These are phyloP conservation scores for Mirounga angustirostris DNA, from an alignment of 2,113 vertebrate species.

Conservation along the genomic window DNA sequence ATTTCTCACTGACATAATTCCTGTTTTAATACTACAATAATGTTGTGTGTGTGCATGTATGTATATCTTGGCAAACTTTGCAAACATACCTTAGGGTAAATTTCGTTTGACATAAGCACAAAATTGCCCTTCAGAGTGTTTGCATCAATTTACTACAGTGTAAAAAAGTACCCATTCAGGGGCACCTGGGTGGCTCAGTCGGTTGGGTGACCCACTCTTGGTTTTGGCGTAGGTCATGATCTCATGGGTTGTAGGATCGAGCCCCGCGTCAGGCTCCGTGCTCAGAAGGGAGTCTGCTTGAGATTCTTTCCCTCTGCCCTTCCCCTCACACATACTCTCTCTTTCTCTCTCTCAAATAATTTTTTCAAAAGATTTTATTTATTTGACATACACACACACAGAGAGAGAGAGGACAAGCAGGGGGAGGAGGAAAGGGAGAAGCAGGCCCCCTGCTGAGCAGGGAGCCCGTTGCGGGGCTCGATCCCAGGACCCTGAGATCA, in stretches of 20 bases:
- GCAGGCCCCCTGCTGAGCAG: no score
- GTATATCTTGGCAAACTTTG: neutral
- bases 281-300: neutral
- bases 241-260: neutral
- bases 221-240: neutral
- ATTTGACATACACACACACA: no score
- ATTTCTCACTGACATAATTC: conserved; percentile 16
- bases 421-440: no score
- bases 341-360: neutral
- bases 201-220: neutral
- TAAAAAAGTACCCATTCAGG: neutral
- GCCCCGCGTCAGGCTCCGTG: neutral
- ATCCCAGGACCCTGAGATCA: no score
- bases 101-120: neutral
- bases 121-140: conserved; percentile 37
- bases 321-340: neutral
- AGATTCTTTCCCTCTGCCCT: neutral
- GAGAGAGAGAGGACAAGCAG: no score
- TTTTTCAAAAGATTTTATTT: no score
- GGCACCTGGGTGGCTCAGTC: neutral
- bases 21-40: neutral
- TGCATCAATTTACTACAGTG: neutral
- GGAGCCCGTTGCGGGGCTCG: no score
- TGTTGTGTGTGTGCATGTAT: neutral
- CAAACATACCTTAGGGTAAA: neutral